These are phyloP conservation scores for Scrobipalpa atriplicella DNA, from an alignment of 2,888 invertebrate genomes.

Conservation along the genomic window DNA sequence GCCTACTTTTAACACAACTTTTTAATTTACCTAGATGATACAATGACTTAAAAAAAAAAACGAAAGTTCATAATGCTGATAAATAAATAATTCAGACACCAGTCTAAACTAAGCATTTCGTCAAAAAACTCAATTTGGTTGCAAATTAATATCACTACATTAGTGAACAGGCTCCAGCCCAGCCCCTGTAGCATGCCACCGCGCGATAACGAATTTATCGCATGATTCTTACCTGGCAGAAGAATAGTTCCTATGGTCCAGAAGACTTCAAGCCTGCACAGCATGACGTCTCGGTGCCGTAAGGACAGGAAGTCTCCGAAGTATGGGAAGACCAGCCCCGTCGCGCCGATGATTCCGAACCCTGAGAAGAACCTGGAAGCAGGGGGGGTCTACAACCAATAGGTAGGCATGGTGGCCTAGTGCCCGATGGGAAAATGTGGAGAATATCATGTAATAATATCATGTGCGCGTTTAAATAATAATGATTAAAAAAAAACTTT, in stretches of 20 bases:
- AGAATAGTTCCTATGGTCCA: slow-evolving; percentile 84
- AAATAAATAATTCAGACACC: too few relatives aligned
- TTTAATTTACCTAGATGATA: too few relatives aligned
- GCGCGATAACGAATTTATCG: not conserved
- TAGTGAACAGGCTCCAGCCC: too few relatives aligned
- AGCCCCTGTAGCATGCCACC: too few relatives aligned
- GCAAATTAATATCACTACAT: too few relatives aligned
- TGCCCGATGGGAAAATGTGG: slow-evolving; percentile 26
- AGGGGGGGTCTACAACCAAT: slow-evolving; percentile 62
- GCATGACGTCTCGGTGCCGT: slow-evolving; percentile 79
- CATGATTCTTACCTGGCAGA: slow-evolving; percentile 81
- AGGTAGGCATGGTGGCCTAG: slow-evolving; percentile 49
- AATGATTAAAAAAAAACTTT: too few relatives aligned
- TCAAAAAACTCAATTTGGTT: too few relatives aligned
- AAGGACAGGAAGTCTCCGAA: slow-evolving; percentile 82
- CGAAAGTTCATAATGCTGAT: too few relatives aligned
- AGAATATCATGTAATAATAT: too few relatives aligned
- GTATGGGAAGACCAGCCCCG: slow-evolving; percentile 83
- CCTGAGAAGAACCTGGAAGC: slow-evolving; percentile 84
- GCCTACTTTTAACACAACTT: too few relatives aligned
- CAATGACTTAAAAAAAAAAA: too few relatives aligned
- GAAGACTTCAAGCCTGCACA: slow-evolving; percentile 83
- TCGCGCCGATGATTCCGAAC: slow-evolving; percentile 85
- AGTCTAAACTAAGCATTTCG: too few relatives aligned
- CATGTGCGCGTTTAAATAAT: not conserved